Conservation (phyloP, 2,888 invertebrate genomes). For the Gibbula magus region DNA sequence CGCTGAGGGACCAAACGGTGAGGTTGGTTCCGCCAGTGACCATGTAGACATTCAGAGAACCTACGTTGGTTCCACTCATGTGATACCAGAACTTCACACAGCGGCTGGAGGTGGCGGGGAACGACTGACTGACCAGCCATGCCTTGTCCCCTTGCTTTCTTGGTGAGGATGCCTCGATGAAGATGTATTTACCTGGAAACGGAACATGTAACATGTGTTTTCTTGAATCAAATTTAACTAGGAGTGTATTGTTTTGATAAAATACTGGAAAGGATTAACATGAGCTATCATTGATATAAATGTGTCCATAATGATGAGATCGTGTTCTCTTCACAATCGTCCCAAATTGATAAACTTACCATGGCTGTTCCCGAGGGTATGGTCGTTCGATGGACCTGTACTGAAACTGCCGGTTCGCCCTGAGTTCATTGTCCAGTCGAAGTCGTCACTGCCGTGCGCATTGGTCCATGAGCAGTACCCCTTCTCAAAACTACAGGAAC, state of each 20-base stretch:
- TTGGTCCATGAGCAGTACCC: conserved; percentile 65
- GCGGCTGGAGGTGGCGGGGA: conserved; percentile 45
- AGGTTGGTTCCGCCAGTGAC: conserved; percentile 45
- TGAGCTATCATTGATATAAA: neutral
- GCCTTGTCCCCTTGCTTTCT: conserved; percentile 55
- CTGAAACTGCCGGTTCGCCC: conserved; percentile 51
- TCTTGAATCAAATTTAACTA: neutral
- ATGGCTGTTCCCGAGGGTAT: conserved; percentile 46
- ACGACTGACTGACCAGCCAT: conserved; percentile 57
- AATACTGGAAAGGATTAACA: neutral
- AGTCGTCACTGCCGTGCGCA: conserved; percentile 55
- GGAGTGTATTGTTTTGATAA: neutral
- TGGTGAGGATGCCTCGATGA: conserved; percentile 59
- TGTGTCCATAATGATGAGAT: neutral
- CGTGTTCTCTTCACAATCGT: neutral
- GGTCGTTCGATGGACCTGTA: conserved; percentile 67
- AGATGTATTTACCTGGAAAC: conserved; percentile 60
- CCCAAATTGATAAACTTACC: conserved; percentile 46
- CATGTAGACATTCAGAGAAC: conserved; percentile 55
- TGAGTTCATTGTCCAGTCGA: conserved; percentile 66
- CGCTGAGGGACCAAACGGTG: conserved; percentile 58
- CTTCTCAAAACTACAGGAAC: conserved; percentile 50
- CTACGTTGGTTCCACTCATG: conserved; percentile 57
- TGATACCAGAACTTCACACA: conserved; percentile 66
- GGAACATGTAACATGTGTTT: neutral